These are phyloP conservation scores for Anthonomus grandis DNA, from an alignment of 1,140 invertebrate species.

Conservation along the genomic window DNA sequence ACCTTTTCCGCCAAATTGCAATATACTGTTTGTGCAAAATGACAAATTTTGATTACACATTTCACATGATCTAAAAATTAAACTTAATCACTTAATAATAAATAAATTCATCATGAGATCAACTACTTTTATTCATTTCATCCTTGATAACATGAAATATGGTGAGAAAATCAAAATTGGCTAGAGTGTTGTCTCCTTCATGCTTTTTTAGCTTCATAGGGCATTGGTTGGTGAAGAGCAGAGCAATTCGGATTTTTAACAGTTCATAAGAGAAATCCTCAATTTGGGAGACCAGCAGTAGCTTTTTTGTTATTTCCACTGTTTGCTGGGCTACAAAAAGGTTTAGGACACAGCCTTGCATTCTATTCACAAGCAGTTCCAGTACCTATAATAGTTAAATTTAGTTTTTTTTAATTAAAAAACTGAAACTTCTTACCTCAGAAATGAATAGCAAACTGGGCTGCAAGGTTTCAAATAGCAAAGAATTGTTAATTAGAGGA, in stretches of 20 bases:
- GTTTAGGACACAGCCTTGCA: conserved; percentile 1
- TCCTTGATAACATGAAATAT: conserved; percentile 3
- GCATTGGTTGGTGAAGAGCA: conserved; percentile 23
- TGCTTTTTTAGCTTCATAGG: background rate
- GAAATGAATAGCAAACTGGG: conserved; percentile 11
- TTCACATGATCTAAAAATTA: conserved; percentile 19
- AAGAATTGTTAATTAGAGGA: conserved; percentile 2
- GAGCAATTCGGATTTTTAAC: conserved; percentile 26
- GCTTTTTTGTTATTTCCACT: conserved; percentile 28
- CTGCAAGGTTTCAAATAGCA: conserved; percentile 13
- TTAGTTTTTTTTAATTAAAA: background rate
- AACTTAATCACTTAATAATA: background rate
- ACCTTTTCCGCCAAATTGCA: conserved; percentile 49
- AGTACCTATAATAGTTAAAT: conserved; percentile 34
- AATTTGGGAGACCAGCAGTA: conserved; percentile 26
- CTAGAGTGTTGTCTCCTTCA: conserved; percentile 1
- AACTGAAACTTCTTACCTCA: conserved; percentile 6
- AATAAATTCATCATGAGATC: background rate
- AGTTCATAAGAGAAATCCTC: conserved; percentile 30
- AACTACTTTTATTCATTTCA: conserved; percentile 13
- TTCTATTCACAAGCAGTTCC: conserved; percentile 38
- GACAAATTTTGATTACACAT: conserved; percentile 29
- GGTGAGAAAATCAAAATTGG: conserved; percentile 9
- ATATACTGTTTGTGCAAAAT: conserved; percentile 23
- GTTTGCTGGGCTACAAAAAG: conserved; percentile 20